phyloP scores from a whole-genome alignment of 2,113 vertebrate genomes.

The Odontophorus gujanensis region DNA sequence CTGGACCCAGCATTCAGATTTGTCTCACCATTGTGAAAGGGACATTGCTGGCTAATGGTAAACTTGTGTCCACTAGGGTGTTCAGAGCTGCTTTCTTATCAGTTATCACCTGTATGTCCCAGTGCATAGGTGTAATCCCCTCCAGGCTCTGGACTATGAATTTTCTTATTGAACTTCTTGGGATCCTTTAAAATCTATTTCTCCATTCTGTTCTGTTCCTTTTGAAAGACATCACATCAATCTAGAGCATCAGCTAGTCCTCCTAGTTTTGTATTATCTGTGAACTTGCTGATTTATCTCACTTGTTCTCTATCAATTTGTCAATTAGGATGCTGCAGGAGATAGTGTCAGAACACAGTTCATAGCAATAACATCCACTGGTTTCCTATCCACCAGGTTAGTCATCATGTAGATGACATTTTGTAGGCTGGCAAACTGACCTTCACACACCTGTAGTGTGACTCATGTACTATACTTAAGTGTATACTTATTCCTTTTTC shows the following conservation, averaged over 20 bases:
- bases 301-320: not conserved
- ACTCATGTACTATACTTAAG: not conserved
- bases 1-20: not conserved
- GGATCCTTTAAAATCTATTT: not conserved
- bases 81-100: not conserved
- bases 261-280: not conserved
- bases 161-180: not conserved
- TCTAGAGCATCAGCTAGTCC: not conserved
- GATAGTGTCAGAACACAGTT: not conserved
- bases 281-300: not conserved
- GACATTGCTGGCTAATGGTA: not conserved
- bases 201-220: not conserved
- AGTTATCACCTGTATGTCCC: rapidly evolving
- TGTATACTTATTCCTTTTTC: too few species aligned
- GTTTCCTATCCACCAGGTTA: not conserved
- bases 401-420: not conserved
- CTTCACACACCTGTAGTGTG: rapidly evolving
- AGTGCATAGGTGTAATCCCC: not conserved
- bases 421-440: not conserved
- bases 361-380: not conserved
- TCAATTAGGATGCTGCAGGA: not conserved
- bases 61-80: not conserved
- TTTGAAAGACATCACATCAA: not conserved
- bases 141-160: not conserved
- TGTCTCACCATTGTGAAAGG: not conserved